Percentiles rank a stretch among this genome's conserved stretches.
phyloP scores from a whole-genome alignment of 2,888 invertebrate genomes.

The Calameuta idolon region DNA sequence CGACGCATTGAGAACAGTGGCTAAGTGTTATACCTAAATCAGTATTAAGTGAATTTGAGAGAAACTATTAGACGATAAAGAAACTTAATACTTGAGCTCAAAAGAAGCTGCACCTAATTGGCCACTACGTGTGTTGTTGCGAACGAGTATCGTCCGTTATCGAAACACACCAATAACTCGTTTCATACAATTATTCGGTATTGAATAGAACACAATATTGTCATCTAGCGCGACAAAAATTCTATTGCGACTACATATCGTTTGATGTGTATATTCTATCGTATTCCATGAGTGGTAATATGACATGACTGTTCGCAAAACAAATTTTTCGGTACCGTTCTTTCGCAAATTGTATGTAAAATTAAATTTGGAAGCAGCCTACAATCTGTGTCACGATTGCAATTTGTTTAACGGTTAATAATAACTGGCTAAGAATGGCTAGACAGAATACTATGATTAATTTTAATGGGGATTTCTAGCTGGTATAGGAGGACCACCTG shows the following conservation, averaged over 20 bases:
- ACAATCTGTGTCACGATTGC: not conserved
- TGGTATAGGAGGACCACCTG: slow-evolving; percentile 77
- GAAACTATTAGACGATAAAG: no score
- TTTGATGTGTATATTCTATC: not conserved
- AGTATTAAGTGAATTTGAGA: no score
- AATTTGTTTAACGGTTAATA: slow-evolving; percentile 6
- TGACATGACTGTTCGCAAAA: not conserved
- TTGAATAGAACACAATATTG: not conserved
- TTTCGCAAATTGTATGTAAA: not conserved
- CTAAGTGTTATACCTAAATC: not conserved
- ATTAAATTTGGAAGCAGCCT: not conserved
- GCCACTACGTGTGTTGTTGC: not conserved
- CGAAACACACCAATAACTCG: not conserved
- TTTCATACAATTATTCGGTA: not conserved
- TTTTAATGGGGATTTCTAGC: slow-evolving; percentile 67
- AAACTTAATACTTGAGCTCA: not conserved
- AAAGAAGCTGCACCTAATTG: not conserved
- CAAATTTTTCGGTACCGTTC: not conserved
- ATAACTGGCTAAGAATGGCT: slow-evolving; percentile 19
- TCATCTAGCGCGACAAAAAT: no score
- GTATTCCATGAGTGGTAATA: not conserved
- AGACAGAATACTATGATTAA: slow-evolving; percentile 11
- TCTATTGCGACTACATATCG: no score
- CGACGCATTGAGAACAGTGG: not conserved
- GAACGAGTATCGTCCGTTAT: not conserved